Percentiles rank a stretch among this genome's conserved stretches.
These are phyloP conservation scores for Rhabditophanes sp. DNA, from an alignment of 2,888 invertebrate species.

Conservation along the genomic window DNA sequence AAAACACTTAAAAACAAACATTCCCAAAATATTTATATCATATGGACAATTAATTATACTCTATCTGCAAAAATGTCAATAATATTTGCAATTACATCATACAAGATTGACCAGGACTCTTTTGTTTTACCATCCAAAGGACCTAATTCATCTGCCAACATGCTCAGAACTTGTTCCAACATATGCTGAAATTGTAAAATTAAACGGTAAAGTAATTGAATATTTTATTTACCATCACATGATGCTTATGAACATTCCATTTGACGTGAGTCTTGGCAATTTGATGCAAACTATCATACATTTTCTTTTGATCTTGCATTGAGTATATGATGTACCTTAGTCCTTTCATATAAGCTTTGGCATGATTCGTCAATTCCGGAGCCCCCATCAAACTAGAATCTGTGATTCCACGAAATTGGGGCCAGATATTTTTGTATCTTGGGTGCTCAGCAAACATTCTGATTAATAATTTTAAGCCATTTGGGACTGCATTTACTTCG, in stretches of 20 bases:
- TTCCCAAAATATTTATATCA: too few species aligned
- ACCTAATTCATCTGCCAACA: constrained; percentile 15
- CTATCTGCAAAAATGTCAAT: constrained; percentile 37
- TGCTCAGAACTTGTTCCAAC: constrained; percentile 28
- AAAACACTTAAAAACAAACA: too few species aligned
- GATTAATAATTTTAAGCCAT: constrained; percentile 23
- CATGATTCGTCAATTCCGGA: constrained; percentile 22
- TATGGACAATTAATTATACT: too few species aligned
- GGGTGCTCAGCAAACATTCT: constrained; percentile 37
- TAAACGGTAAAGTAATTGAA: constrained; percentile 5
- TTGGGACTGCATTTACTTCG: constrained; percentile 17
- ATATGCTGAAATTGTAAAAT: constrained; percentile 27
- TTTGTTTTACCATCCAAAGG: constrained; percentile 18
- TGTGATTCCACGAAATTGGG: constrained; percentile 34
- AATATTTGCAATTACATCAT: constrained; percentile 36
- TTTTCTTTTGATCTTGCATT: constrained; percentile 26
- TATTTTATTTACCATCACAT: constrained; percentile 24
- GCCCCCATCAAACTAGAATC: constrained; percentile 36
- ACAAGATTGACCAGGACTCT: constrained; percentile 33
- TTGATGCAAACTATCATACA: constrained; percentile 19
- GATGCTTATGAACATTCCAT: constrained; percentile 33
- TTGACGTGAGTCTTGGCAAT: constrained; percentile 38
- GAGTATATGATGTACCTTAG: constrained; percentile 30
- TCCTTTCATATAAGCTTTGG: constrained; percentile 29
- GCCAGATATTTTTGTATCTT: constrained; percentile 37